Conservation (phyloP, 2,888 invertebrate species). For the Tupiocoris notatus region DNA sequence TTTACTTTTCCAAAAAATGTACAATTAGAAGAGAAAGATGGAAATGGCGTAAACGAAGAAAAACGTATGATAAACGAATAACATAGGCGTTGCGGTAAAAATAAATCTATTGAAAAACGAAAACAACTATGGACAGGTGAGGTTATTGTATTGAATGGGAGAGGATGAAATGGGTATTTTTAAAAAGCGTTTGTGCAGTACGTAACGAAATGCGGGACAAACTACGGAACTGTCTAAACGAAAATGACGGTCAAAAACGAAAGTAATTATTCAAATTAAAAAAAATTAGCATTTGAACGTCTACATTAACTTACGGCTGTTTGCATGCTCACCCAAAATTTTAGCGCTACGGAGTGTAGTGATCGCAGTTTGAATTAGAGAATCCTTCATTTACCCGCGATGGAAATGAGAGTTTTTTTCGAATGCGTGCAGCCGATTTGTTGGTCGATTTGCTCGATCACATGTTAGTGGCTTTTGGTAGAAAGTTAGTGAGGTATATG, state of each 20-base stretch:
- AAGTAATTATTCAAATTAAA: background rate
- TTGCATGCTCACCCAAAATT: slow-evolving; percentile 31
- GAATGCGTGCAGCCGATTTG: too few relatives aligned
- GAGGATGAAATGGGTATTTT: background rate
- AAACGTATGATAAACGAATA: background rate
- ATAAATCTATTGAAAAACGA: background rate
- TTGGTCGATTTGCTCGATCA: too few relatives aligned
- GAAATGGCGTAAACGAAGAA: background rate
- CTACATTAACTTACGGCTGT: slow-evolving; percentile 23
- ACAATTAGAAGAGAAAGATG: background rate
- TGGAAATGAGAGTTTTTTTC: background rate
- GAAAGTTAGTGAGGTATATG: too few relatives aligned
- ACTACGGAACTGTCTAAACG: background rate
- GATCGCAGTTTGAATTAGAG: background rate
- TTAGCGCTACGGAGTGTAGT: background rate
- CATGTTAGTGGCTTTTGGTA: too few relatives aligned
- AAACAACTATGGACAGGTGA: background rate
- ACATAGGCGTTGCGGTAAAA: background rate
- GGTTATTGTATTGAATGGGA: background rate
- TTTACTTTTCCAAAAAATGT: background rate
- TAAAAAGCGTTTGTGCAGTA: slow-evolving; percentile 8
- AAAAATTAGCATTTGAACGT: slow-evolving; percentile 8
- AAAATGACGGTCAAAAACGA: background rate
- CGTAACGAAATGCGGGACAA: background rate
- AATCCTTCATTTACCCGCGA: background rate